Base-by-base conservation (phyloP, 2,888 invertebrate genomes). In the Caenorhabditis uteleia region DNA sequence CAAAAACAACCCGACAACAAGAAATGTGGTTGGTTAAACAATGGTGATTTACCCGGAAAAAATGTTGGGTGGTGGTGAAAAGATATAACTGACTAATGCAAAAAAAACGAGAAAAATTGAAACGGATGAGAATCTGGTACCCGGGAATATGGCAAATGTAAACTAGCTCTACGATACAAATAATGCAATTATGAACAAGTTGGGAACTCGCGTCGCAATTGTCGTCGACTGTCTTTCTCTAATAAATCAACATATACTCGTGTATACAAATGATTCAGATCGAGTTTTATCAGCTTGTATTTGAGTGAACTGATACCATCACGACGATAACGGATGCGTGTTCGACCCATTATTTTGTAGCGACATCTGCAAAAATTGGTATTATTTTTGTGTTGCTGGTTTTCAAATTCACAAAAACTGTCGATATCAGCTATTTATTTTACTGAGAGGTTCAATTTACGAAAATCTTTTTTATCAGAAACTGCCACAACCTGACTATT, bases 221-320 rank as follows among this genome's bases (percentile, higher is more conserved):
- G 54, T n/a, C 44, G 44, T n/a, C 64, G 49, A 14, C 72, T 68
- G 29, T 78, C 74, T 7, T 70, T 58, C 53, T 82, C 82, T n/a
- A 74, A 53, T 31, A 82, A 55, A 62, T 82, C 77, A n/a, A 80
- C 80, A 5, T 60, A 33, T 12, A 78, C 58, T 18, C 59, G 65
- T 7, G 82, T 82, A 61, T 77, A 80, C 6, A 80, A 60, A 8
- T 58, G 73, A 7, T 54, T 38, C 44, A 67, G 65, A 3, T 65
- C 48, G 20, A 73, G 16, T 34, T 60, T 29, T 7, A 61, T 26
- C 21, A 82, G 48, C 7, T 78, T 79, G 70, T 85, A 86, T 23
- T 82, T 76, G 10, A 86, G 78, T 55, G 82, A 84, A 62, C 82
- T 84, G 18, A 86, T 69, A 2, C 86, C 86, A 71, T 86, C 86